phyloP scores from a whole-genome alignment of 2,113 vertebrate genomes.

The Conger conger region DNA sequence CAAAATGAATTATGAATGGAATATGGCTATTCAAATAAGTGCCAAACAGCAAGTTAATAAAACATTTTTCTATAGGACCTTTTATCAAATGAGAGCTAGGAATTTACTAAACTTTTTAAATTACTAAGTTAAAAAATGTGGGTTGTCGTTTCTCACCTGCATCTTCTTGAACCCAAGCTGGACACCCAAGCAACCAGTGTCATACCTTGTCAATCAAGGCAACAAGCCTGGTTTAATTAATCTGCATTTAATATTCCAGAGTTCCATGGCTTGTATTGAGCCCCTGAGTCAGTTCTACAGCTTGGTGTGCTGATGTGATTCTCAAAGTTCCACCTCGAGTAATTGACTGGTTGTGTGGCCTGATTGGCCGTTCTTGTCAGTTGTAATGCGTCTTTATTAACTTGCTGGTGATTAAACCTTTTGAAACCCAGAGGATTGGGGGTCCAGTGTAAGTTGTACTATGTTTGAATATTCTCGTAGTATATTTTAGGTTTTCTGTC shows the following conservation, averaged over 20 bases:
- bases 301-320: neutral
- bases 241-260: neutral
- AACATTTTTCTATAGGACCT: conserved; percentile 24
- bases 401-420: neutral
- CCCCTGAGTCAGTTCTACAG: neutral
- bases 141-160: neutral
- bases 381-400: neutral
- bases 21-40: conserved; percentile 48
- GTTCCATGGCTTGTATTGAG: neutral
- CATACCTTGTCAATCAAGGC: neutral
- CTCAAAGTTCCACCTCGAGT: neutral
- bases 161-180: neutral
- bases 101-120: conserved; percentile 2
- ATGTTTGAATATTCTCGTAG: conserved; percentile 35
- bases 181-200: neutral
- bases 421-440: neutral
- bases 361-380: neutral
- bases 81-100: neutral
- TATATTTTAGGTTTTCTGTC: conserved; percentile 54
- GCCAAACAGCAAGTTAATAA: conserved; percentile 58
- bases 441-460: conserved; percentile 49
- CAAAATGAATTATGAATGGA: conserved; percentile 12
- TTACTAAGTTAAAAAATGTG: neutral
- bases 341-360: neutral
- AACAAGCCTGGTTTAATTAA: conserved; percentile 6